Conservation (phyloP, 2,797 vertebrate genomes). For the Agapornis canus region DNA sequence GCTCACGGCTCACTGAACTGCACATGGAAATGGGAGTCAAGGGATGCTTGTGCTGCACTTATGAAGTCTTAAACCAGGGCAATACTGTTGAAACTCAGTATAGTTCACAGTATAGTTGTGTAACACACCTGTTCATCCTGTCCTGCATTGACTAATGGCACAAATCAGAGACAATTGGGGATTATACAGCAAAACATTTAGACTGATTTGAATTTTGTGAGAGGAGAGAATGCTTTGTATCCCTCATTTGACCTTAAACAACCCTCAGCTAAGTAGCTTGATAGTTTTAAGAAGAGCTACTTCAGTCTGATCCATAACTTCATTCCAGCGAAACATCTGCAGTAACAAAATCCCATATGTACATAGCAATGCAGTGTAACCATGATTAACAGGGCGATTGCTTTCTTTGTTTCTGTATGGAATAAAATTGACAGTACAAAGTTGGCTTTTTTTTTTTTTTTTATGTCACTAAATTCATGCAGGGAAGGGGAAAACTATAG, state of each 20-base stretch:
- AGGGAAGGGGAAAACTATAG: background rate
- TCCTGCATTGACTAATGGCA: background rate
- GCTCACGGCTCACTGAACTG: accelerated
- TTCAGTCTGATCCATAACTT: background rate
- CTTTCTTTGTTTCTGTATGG: background rate
- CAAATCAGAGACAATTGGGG: background rate
- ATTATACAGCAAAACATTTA: background rate
- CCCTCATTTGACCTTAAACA: background rate
- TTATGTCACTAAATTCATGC: background rate
- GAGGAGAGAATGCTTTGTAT: background rate
- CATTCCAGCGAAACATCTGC: background rate
- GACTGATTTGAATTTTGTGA: background rate
- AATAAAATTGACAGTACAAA: background rate
- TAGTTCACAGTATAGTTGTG: background rate
- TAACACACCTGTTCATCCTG: background rate
- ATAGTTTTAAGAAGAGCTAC: background rate
- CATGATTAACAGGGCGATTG: background rate
- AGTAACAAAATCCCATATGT: background rate
- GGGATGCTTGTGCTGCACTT: background rate
- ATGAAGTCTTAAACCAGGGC: background rate
- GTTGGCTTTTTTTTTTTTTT: background rate
- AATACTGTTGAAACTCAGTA: background rate
- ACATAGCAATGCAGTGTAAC: background rate
- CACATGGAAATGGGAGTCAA: background rate
- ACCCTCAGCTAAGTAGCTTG: background rate